phyloP scores from a whole-genome alignment of 2,797 vertebrate genomes.

The Fundulus diaphanus region DNA sequence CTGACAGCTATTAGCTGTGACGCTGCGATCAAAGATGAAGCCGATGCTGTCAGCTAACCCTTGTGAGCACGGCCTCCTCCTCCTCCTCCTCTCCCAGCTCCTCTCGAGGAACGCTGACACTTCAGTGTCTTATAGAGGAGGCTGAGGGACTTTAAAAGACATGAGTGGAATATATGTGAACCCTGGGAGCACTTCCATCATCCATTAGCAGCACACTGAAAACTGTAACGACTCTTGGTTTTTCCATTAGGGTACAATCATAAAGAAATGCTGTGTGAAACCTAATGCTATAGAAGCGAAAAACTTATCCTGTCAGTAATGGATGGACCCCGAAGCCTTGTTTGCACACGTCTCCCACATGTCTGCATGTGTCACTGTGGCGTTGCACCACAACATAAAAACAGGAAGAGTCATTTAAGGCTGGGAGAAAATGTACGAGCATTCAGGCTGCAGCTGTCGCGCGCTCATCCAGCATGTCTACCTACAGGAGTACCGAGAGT shows the following conservation, averaged over 20 bases:
- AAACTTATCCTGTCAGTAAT: not conserved
- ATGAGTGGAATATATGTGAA: constrained; percentile 21
- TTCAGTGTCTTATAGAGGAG: constrained; percentile 48
- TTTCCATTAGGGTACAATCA: constrained; percentile 26
- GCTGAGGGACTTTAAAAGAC: constrained; percentile 41
- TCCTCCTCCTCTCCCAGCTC: not conserved
- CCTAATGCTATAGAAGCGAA: not conserved
- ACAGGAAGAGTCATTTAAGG: not conserved
- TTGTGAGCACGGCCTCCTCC: not conserved
- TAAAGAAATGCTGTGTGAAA: constrained; percentile 15
- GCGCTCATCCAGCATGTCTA: constrained; percentile 9
- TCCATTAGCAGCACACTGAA: constrained; percentile 39
- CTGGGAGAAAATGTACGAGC: constrained; percentile 11
- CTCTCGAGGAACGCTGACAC: constrained; percentile 45
- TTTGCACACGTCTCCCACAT: no score
- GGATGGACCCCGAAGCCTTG: not conserved
- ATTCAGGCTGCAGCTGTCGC: not conserved
- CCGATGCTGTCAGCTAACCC: constrained; percentile 24
- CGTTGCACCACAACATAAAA: not conserved
- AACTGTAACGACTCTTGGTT: not conserved
- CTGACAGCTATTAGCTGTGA: constrained; percentile 58
- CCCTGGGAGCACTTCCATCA: constrained; percentile 15
- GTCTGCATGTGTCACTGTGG: not conserved
- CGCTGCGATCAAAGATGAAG: constrained; percentile 41
- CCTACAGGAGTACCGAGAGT: constrained; percentile 34